Base-by-base conservation (phyloP, 2,113 vertebrate species). In the Struthio camelus region DNA sequence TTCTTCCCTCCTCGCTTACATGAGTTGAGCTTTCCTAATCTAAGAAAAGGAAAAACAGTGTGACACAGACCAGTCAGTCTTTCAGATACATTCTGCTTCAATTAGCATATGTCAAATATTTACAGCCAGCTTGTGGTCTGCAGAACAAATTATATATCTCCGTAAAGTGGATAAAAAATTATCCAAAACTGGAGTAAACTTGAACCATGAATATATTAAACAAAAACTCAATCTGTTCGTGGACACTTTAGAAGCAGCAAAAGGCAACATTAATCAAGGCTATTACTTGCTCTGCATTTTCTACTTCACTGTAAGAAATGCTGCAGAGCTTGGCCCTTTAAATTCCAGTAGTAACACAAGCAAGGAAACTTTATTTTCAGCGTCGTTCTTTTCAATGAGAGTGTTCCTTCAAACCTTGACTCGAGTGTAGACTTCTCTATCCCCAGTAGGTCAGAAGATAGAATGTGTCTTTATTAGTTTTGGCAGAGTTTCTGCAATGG, bases 201-300 rank as follows among this genome's bases (percentile, higher is more conserved):
- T 84, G 80, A 92, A 86, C 76, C 32, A 76, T 90, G 85, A 92
- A 90, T 95, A 94, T 64, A 80, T 96, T 95, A 94, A 96, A 83
- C 72, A 73, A 88, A 95, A 77, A 69, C 80, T 88, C 94, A 95
- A 61, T 92, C 88, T 95, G 92, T 92, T 96, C 90, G 24, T 30
- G 77, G 86, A 48, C 69, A 40, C 42, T 95, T 59, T 84, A 80
- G 42, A 48, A 94, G 65, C 28, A 51, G 73, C 93, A 78, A 84
- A 94, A 95, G 53, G 30, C 64, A 78, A 5, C 51, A 86, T 90
- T 90, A 88, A 92, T 94, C 76, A 89, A 90, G 56, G 44, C 42
- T 65, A 65, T 84, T 75, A 67, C 61, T 65, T 24, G 27, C 22
- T 93, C 80, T 84, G 77, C 0, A 5, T 1, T 59, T 87, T 85